A percentile compares a stretch with the other conserved stretches of the same genome.
These are phyloP conservation scores for Schrankia costaestrigalis DNA, from an alignment of 2,888 invertebrate species.

Conservation along the genomic window DNA sequence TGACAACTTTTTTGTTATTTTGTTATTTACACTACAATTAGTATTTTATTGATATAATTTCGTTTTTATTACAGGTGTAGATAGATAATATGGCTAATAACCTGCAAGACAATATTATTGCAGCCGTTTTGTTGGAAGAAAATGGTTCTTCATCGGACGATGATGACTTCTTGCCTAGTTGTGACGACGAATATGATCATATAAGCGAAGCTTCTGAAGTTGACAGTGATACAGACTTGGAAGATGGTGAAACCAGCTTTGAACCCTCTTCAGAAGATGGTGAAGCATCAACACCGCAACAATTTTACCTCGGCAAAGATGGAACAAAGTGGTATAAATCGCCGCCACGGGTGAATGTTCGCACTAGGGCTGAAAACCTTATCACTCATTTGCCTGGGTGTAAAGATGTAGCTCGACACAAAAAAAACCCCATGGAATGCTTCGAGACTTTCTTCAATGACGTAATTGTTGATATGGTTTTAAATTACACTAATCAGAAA, in stretches of 20 bases:
- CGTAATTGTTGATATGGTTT: neutral
- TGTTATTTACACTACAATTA: no score
- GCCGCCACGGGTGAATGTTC: neutral
- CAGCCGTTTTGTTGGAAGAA: slow-evolving; percentile 2
- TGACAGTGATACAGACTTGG: neutral
- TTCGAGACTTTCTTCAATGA: neutral
- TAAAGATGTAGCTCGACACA: neutral
- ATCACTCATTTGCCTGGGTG: neutral
- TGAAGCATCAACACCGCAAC: neutral
- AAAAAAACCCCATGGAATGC: neutral
- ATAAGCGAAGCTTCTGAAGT: slow-evolving; percentile 4
- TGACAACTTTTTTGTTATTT: no score
- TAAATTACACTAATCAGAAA: neutral
- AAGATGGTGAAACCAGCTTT: neutral
- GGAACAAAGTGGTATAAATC: slow-evolving; percentile 1
- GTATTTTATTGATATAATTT: neutral
- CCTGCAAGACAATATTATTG: neutral
- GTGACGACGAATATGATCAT: slow-evolving; percentile 5
- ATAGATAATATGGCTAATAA: slow-evolving; percentile 1
- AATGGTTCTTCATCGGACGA: slow-evolving; percentile 4
- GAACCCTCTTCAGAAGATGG: neutral
- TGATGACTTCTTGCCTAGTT: slow-evolving; percentile 3
- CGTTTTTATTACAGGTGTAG: neutral
- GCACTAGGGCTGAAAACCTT: slow-evolving; percentile 1
- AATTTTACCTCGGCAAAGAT: slow-evolving; percentile 4